Evolutionary conservation across 2,113 vertebrate species (phyloP).

Genomic region (Bungarus multicinctus): DNA sequence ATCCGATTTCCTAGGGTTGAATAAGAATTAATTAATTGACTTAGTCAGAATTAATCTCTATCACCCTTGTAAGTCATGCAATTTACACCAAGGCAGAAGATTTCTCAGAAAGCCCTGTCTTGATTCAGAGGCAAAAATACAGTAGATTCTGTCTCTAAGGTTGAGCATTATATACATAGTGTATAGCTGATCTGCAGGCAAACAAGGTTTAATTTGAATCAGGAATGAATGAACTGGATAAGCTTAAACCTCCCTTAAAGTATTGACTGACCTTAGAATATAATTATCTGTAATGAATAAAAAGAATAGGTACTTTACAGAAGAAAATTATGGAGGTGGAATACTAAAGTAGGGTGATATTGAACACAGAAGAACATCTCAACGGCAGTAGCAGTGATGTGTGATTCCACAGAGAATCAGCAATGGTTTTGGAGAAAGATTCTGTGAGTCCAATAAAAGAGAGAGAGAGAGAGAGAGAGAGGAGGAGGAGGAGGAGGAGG

Average conservation of each 20-base stretch:
- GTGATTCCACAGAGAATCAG: background rate
- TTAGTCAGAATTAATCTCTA: background rate
- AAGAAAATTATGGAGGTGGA: background rate
- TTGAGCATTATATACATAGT: background rate
- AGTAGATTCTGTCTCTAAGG: background rate
- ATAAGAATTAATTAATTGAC: background rate
- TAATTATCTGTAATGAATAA: background rate
- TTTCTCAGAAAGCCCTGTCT: background rate
- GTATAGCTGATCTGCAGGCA: background rate
- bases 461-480: background rate
- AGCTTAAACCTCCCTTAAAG: background rate
- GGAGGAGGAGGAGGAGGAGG: accelerated
- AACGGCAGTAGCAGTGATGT: background rate
- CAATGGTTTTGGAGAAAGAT: background rate
- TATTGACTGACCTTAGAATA: background rate
- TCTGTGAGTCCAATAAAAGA: background rate
- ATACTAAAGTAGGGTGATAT: background rate
- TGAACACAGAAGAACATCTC: background rate
- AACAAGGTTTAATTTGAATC: background rate
- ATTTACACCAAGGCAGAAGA: background rate
- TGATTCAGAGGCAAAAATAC: background rate
- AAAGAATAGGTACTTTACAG: background rate
- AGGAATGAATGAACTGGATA: background rate
- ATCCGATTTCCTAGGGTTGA: background rate
- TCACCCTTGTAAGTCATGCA: background rate